A percentile compares a stretch with the other conserved stretches of the same genome.
phyloP scores from a whole-genome alignment of 2,888 invertebrate species.

The Heteromurus nitidus region DNA sequence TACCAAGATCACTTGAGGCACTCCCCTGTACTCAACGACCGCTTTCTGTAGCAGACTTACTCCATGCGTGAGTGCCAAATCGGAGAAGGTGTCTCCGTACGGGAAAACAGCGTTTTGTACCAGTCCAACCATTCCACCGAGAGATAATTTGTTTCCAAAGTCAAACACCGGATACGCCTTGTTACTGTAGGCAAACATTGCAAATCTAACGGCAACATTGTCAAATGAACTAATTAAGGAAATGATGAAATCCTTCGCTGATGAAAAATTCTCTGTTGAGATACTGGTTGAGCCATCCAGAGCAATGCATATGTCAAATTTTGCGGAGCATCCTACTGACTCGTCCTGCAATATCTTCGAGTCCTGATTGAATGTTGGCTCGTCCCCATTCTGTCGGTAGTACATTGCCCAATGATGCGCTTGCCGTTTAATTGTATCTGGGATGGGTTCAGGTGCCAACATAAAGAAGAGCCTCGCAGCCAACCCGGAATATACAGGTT shows the following conservation, averaged over 20 bases:
- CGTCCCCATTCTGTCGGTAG: slow-evolving; percentile 28
- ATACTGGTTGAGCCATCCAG: slow-evolving; percentile 52
- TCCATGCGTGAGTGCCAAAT: slow-evolving; percentile 28
- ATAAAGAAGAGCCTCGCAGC: slow-evolving; percentile 48
- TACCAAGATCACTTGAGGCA: slow-evolving; percentile 51
- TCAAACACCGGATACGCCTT: neutral
- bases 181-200: slow-evolving; percentile 11
- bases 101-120: slow-evolving; percentile 9
- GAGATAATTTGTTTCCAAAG: neutral
- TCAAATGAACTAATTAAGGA: neutral
- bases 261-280: neutral
- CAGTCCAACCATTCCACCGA: slow-evolving; percentile 17
- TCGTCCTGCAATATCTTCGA: neutral
- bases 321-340: slow-evolving; percentile 15
- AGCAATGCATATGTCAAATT: slow-evolving; percentile 43
- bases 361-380: slow-evolving; percentile 6
- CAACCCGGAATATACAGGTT: slow-evolving; percentile 64
- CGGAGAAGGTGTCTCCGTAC: slow-evolving; percentile 35
- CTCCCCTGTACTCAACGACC: neutral
- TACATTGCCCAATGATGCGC: slow-evolving; percentile 31
- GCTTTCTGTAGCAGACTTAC: slow-evolving; percentile 11
- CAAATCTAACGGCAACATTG: neutral
- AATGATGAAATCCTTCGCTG: neutral
- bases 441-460: neutral
- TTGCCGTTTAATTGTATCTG: slow-evolving; percentile 44